Evolutionary conservation across 2,888 invertebrate species (phyloP).

Genomic region (Macaria liturata): DNA sequence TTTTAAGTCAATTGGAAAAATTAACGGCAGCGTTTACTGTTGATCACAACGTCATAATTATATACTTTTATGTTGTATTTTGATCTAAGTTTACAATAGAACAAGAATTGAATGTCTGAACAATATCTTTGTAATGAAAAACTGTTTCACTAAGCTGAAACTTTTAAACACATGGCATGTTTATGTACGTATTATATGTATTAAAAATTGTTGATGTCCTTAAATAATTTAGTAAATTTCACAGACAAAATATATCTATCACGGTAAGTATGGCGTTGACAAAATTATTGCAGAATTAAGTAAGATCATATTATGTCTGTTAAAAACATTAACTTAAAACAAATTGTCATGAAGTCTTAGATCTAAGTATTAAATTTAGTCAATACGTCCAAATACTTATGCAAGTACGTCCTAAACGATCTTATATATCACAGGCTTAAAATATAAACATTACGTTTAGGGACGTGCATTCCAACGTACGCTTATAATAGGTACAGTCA

Average conservation of each 20-base stretch:
- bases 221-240: background rate
- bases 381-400: slow-evolving; percentile 62
- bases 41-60: too few species aligned
- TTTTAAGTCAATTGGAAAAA: too few species aligned
- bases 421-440: slow-evolving; percentile 83
- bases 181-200: too few species aligned
- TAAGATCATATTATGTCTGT: background rate
- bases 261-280: too few species aligned
- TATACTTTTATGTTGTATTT: too few species aligned
- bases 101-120: too few species aligned
- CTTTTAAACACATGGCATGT: too few species aligned
- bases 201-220: too few species aligned
- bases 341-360: slow-evolving; percentile 41
- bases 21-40: too few species aligned
- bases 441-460: slow-evolving; percentile 75
- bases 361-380: slow-evolving; percentile 40
- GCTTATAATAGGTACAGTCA: slow-evolving; percentile 71
- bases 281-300: background rate
- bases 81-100: too few species aligned
- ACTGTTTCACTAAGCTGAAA: background rate
- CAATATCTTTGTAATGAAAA: background rate
- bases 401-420: slow-evolving; percentile 70
- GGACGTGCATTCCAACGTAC: slow-evolving; percentile 81
- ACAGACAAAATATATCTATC: too few species aligned
- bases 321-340: slow-evolving; percentile 14